Evolutionary conservation across 1,140 invertebrate genomes (phyloP).

Genomic region (Pissodes strobi): DNA sequence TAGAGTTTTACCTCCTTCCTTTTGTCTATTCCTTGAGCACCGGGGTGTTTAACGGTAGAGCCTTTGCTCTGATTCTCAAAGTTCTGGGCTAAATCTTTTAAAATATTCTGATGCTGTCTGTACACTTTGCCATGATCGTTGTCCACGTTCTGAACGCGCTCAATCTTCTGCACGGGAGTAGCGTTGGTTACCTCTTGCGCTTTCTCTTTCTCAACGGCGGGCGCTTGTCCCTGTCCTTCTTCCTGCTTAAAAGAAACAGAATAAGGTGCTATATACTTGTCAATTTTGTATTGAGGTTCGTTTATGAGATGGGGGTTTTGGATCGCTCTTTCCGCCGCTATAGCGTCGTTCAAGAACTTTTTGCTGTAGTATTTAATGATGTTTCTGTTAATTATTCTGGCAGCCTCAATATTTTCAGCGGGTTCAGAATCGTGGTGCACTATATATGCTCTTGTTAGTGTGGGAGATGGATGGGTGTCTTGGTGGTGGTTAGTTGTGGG

Average conservation of each 20-base stretch:
- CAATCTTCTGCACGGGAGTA: too few species aligned
- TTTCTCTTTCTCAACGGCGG: not conserved
- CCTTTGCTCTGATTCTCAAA: not conserved
- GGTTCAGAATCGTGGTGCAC: slow-evolving; percentile 10
- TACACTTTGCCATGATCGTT: not conserved
- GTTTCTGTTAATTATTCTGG: slow-evolving; percentile 12
- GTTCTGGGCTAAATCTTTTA: not conserved
- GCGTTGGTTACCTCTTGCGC: not conserved
- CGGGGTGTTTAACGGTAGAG: not conserved
- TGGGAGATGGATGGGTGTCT: not conserved
- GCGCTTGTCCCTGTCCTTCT: not conserved
- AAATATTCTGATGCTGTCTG: slow-evolving; percentile 12
- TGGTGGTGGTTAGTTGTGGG: not conserved
- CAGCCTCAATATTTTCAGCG: slow-evolving; percentile 11
- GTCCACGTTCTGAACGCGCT: too few species aligned
- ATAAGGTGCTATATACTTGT: slow-evolving; percentile 6
- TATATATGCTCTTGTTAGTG: not conserved
- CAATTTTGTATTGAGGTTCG: slow-evolving; percentile 2
- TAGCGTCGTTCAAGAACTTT: slow-evolving; percentile 22
- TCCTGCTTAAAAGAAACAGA: slow-evolving; percentile 18
- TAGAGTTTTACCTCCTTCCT: not conserved
- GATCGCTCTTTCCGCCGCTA: slow-evolving; percentile 2
- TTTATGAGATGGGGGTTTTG: slow-evolving; percentile 24
- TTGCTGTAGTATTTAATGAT: slow-evolving; percentile 20
- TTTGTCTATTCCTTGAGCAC: not conserved